phyloP scores from a whole-genome alignment of 1,140 invertebrate species.

The Aphelenchoides fujianensis region DNA sequence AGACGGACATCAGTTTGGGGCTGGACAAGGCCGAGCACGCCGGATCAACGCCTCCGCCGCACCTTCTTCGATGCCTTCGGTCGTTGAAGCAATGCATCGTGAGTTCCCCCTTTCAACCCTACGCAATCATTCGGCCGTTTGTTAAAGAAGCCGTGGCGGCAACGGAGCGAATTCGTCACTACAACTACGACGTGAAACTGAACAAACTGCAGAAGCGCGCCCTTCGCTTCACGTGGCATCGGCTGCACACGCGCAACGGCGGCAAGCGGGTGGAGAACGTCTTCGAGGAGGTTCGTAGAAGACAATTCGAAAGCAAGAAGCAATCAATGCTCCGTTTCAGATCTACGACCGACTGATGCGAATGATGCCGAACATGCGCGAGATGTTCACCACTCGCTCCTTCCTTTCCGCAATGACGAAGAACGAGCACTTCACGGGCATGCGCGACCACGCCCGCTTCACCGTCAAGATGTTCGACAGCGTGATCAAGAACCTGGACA shows the following conservation, averaged over 20 bases:
- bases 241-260: slow-evolving; percentile 59
- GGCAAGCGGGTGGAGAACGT: slow-evolving; percentile 61
- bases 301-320: not conserved
- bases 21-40: not conserved
- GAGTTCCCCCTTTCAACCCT: slow-evolving; percentile 23
- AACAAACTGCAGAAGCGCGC: slow-evolving; percentile 58
- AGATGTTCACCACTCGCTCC: slow-evolving; percentile 59
- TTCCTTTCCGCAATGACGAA: slow-evolving; percentile 60
- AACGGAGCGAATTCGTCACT: slow-evolving; percentile 39
- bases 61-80: slow-evolving; percentile 53
- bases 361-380: slow-evolving; percentile 51
- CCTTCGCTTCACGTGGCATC: slow-evolving; percentile 60
- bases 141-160: not conserved
- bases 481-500: slow-evolving; percentile 57
- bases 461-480: slow-evolving; percentile 59
- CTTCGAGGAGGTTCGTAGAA: slow-evolving; percentile 55
- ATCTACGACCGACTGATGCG: slow-evolving; percentile 46
- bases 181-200: slow-evolving; percentile 59
- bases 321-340: slow-evolving; percentile 13
- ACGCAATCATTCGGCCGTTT: not conserved
- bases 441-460: slow-evolving; percentile 55
- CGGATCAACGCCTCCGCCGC: slow-evolving; percentile 27
- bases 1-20: slow-evolving; percentile 45
- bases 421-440: slow-evolving; percentile 38
- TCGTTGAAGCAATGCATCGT: slow-evolving; percentile 37